Conservation (phyloP, 2,888 invertebrate genomes). For the Drosophila mercatorum region DNA sequence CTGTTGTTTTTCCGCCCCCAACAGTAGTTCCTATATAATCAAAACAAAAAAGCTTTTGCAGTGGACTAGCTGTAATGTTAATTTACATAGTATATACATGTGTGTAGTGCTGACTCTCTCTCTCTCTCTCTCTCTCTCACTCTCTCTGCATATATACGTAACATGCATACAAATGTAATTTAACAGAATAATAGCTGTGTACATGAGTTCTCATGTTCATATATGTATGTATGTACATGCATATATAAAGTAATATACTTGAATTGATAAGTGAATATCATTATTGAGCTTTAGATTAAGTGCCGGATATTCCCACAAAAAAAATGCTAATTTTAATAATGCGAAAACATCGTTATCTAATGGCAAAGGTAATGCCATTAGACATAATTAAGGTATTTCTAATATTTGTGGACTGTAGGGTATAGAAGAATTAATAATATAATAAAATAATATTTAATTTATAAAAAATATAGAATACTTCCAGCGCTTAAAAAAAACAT, state of each 20-base stretch:
- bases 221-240: neutral
- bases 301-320: neutral
- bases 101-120: neutral
- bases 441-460: too few species aligned
- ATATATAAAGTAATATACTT: too few species aligned
- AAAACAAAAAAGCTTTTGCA: neutral
- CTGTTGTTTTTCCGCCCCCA: conserved; percentile 2
- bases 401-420: too few species aligned
- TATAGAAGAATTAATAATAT: too few species aligned
- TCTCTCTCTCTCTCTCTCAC: too few species aligned
- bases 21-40: neutral
- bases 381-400: neutral
- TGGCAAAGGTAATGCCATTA: neutral
- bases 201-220: neutral
- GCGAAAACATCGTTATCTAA: neutral
- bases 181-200: neutral
- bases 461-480: too few species aligned
- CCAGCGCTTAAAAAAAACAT: too few species aligned
- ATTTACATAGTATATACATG: neutral
- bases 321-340: conserved; percentile 28
- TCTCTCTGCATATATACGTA: too few species aligned
- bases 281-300: neutral
- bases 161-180: neutral
- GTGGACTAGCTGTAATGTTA: neutral
- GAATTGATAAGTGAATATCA: neutral